A percentile compares a stretch with the other conserved stretches of the same genome.
These are phyloP conservation scores for Morone saxatilis DNA, from an alignment of 2,113 vertebrate species.

Conservation along the genomic window DNA sequence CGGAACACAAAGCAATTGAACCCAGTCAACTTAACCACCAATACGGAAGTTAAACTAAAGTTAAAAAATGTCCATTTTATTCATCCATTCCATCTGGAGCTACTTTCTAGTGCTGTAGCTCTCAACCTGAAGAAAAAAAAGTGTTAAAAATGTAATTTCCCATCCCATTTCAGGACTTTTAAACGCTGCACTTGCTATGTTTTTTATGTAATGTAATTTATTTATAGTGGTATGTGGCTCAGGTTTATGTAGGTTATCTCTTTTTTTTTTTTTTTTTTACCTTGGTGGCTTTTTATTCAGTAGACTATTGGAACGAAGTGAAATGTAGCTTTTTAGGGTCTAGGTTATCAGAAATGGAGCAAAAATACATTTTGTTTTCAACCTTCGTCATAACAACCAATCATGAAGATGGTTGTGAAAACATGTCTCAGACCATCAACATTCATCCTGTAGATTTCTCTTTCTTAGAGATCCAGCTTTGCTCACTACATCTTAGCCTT, in stretches of 20 bases:
- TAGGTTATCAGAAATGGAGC: neutral
- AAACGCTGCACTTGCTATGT: neutral
- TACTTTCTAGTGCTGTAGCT: neutral
- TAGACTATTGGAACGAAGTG: neutral
- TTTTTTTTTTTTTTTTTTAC: no score
- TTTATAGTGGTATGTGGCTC: slow-evolving; percentile 22
- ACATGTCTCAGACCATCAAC: no score
- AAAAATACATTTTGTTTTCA: neutral
- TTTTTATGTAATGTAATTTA: slow-evolving; percentile 15
- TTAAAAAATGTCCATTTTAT: neutral
- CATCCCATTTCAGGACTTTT: neutral
- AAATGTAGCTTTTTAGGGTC: neutral
- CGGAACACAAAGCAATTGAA: neutral
- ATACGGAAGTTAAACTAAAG: neutral
- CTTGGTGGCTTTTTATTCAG: neutral
- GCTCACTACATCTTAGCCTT: no score
- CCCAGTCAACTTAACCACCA: no score
- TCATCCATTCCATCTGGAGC: slow-evolving; percentile 4
- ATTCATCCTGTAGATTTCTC: no score
- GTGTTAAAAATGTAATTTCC: slow-evolving; percentile 16
- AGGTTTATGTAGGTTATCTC: slow-evolving; percentile 36
- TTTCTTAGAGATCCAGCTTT: no score
- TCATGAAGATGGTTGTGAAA: neutral
- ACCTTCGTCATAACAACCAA: neutral
- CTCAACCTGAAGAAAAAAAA: neutral